Base-by-base conservation (phyloP, 2,888 invertebrate species). In the Bellardia bayeri region DNA sequence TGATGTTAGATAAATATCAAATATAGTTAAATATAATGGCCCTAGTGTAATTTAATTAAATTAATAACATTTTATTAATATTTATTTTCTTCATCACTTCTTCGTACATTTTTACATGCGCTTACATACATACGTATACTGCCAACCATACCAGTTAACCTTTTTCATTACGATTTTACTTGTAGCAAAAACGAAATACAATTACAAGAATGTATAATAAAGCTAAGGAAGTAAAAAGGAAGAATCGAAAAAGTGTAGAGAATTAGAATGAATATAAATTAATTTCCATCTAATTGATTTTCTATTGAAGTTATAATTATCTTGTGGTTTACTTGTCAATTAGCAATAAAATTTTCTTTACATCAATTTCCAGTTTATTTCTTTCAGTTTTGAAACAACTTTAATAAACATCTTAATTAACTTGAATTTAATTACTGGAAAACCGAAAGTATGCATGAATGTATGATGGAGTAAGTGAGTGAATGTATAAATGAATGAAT, bases 301-400 rank as follows among this genome's bases (percentile, higher is more conserved):
- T 63, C 69, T 74, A 82, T 86, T 80, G 83, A 71, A 71, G 64
- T 75, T 75, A 69, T 75, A 86, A 86, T 80, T 86, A 80, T 83
- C 80, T 64, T 80, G 86, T 51, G 86, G 86, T 75, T 86, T 75
- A 54, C 49, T 83, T 80, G 56, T 80, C 74, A 83, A 83, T 86
- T 86, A 83, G 75, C 56, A 66, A 83, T 75, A 75, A 49, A 56
- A 71, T 45, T 78, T 56, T 66, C 42, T 72, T 23, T 51, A 14
- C 68, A 69, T 76, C 68, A 76, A 51, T 69, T 69, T 68, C 42
- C 7, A 69, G 14, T 76, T 76, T 33, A 61, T 61, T 69, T 61
- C 61, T 30, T 14, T 8, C 11, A 63, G 14, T 68, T 85, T 66
- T 7, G 11, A 13, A 58, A 14, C 11, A 58, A 56, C 40, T 81